Conservation (phyloP, 2,113 vertebrate genomes). For the Micromys minutus region DNA sequence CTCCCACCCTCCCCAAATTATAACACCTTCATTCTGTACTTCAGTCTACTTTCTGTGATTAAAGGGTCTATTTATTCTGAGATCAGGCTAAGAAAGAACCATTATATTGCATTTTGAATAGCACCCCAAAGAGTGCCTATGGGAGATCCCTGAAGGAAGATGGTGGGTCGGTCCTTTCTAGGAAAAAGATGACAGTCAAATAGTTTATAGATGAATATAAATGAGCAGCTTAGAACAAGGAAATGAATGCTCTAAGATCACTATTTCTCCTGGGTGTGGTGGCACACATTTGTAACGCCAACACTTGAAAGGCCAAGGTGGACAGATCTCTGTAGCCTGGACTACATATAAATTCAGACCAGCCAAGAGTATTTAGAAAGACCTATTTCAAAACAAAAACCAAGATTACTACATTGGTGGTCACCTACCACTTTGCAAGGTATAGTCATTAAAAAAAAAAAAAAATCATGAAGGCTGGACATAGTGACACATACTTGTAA, state of each 20-base stretch:
- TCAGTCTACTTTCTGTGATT: constrained; percentile 72
- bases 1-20: constrained; percentile 75
- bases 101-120: constrained; percentile 62
- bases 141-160: constrained; percentile 69
- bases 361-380: background rate
- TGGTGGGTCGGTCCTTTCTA: constrained; percentile 51
- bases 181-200: constrained; percentile 56
- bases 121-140: constrained; percentile 47
- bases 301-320: background rate
- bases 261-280: background rate
- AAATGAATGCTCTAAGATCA: constrained; percentile 35
- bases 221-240: constrained; percentile 34
- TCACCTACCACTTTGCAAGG: background rate
- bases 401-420: background rate
- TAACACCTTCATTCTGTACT: constrained; percentile 71
- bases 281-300: background rate
- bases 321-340: background rate
- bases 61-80: constrained; percentile 68
- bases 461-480: background rate
- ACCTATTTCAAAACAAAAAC: background rate
- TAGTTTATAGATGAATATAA: constrained; percentile 43
- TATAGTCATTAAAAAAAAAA: constrained; percentile 54
- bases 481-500: background rate
- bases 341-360: background rate
- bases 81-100: constrained; percentile 64